A percentile compares a stretch with the other conserved stretches of the same genome.
Conservation (phyloP, 2,888 invertebrate genomes). For the Aphidius colemani region DNA sequence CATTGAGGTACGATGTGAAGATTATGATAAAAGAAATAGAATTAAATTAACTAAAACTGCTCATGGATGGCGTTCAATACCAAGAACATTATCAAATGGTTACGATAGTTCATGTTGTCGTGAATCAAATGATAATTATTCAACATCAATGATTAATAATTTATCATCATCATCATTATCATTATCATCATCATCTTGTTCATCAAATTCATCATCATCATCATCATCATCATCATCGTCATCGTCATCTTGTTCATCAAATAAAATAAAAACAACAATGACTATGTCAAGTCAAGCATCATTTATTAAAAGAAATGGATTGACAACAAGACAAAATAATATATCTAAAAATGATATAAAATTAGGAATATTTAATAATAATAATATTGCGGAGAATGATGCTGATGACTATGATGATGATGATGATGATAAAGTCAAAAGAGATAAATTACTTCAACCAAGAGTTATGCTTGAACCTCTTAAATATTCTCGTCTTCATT, state of each 20-base stretch:
- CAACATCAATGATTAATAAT: constrained; percentile 9
- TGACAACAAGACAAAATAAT: neutral
- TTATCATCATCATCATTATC: constrained; percentile 11
- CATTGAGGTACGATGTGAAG: constrained; percentile 84
- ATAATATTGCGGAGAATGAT: constrained; percentile 18
- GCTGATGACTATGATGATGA: constrained; percentile 36
- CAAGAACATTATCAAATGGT: constrained; percentile 69
- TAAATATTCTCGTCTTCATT: constrained; percentile 43
- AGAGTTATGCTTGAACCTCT: constrained; percentile 55
- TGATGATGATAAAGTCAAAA: constrained; percentile 41
- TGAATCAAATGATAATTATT: constrained; percentile 17
- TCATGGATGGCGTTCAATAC: constrained; percentile 82
- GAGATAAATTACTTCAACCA: constrained; percentile 52
- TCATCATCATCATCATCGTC: constrained; percentile 17
- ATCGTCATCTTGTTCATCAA: neutral
- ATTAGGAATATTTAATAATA: too few species aligned
- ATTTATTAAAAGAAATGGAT: neutral
- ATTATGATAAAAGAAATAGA: constrained; percentile 84
- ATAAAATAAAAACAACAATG: too few species aligned
- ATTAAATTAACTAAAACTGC: constrained; percentile 81
- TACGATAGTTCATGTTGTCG: constrained; percentile 33
- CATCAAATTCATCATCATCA: constrained; percentile 13
- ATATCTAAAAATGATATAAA: neutral
- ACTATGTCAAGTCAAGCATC: too few species aligned
- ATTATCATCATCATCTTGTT: constrained; percentile 17